Evolutionary conservation across 2,113 vertebrate genomes (phyloP).

Genomic region (Nannospalax galili): DNA sequence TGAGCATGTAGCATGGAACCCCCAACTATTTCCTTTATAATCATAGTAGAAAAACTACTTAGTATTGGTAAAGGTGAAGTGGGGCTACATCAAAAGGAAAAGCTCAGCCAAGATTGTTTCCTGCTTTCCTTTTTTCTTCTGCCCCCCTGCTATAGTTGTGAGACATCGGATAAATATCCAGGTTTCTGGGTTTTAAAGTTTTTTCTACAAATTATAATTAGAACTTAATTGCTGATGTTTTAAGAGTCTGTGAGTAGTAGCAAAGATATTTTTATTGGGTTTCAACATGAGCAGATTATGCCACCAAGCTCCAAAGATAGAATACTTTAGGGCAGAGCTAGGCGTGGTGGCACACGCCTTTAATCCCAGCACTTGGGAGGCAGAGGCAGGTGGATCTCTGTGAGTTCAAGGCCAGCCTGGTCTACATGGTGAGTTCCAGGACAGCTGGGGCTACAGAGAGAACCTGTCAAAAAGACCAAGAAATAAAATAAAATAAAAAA

Average conservation of each 20-base stretch:
- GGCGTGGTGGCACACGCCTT: too few relatives aligned
- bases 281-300: conserved; percentile 18
- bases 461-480: too few relatives aligned
- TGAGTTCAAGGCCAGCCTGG: too few relatives aligned
- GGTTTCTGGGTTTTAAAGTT: neutral
- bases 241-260: conserved; percentile 7
- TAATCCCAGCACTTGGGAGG: too few relatives aligned
- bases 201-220: conserved; percentile 41
- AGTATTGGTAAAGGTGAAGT: neutral
- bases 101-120: neutral
- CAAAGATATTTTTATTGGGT: conserved; percentile 29
- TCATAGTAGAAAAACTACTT: neutral
- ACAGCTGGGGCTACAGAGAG: too few relatives aligned
- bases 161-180: conserved; percentile 35
- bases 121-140: neutral
- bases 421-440: too few relatives aligned
- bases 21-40: neutral
- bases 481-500: too few relatives aligned
- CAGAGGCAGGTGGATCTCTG: too few relatives aligned
- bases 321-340: conserved; percentile 12
- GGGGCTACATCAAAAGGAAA: conserved; percentile 3
- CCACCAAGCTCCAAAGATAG: neutral
- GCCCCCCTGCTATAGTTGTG: neutral
- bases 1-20: conserved; percentile 72
- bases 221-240: conserved; percentile 34